Evolutionary conservation across 2,113 vertebrate species (phyloP), one percentile per base, ranked within the genome.

Genomic region (Melanocharis versteri): DNA sequence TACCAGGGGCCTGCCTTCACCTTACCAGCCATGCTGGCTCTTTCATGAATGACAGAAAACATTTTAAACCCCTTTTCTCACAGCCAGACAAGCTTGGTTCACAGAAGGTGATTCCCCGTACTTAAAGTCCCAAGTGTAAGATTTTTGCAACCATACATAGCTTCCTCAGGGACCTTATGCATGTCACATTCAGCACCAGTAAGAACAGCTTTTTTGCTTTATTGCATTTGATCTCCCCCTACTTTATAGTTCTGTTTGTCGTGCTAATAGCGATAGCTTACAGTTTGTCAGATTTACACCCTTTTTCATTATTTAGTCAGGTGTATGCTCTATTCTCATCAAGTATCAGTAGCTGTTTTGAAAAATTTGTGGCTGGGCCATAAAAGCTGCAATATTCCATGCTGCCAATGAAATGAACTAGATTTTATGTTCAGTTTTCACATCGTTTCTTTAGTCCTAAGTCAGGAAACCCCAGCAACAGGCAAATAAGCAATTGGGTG

Each of bases 71-170:
- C 6, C 9, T 70, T 37, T 56, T 56, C 26, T 39, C 17, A 11
- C 13, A 71, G 40, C 4, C 2, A 2, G 13, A 15, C 0, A 5
- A 64, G 4, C 5, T 8, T 57, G 5, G 13, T 39, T 71, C 65
- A 62, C 33, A 42, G 20, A 62, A 80, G n/a, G 19, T 22, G 15
- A 42, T 50, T 83, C 80, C 18, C 60, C 83, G 17, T 27, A 45
- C 5, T 42, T 58, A 35, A 11, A 53, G 7, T 20, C 16, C 24
- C 4, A 10, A 9, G 5, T 21, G 33, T 42, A 28, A 60, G 30
- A 68, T 40, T 87, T 94, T 79, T 66, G 39, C 35, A 87, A 81
- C 17, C 35, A 61, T 7, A 22, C 5, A 7, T 11, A 39, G 6
- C 50, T 71, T 93, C 27, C 47, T 75, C 40, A 56, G 56, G 21